Conservation (phyloP, 2,113 vertebrate genomes). For the Etheostoma cragini region DNA sequence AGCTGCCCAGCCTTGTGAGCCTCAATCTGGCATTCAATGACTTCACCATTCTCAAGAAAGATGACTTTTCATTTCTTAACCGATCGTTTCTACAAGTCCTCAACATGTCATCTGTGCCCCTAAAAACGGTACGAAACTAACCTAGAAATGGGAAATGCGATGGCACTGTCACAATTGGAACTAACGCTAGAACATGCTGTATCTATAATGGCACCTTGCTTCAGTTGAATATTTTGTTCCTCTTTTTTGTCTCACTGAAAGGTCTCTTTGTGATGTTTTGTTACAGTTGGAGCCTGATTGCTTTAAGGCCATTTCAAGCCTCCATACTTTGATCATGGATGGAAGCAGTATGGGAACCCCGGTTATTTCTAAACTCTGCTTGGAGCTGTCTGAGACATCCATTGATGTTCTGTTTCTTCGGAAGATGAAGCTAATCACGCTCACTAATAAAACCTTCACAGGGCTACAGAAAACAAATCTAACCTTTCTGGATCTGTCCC, state of each 20-base stretch:
- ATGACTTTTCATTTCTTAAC: conserved; percentile 88
- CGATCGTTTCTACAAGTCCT: conserved; percentile 84
- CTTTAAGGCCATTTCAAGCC: conserved; percentile 84
- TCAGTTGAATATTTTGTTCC: conserved; percentile 45
- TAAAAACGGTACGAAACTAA: conserved; percentile 85
- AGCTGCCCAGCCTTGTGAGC: conserved; percentile 85
- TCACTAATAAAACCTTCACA: conserved; percentile 82
- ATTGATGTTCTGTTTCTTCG: conserved; percentile 86
- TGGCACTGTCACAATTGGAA: background rate
- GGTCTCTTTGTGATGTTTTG: conserved; percentile 24
- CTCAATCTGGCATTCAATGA: conserved; percentile 85
- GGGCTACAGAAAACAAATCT: conserved; percentile 87
- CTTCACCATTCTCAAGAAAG: conserved; percentile 82
- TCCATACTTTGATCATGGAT: conserved; percentile 86
- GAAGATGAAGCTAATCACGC: conserved; percentile 74
- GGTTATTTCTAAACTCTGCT: conserved; percentile 80
- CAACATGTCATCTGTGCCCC: conserved; percentile 86
- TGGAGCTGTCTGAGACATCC: conserved; percentile 84
- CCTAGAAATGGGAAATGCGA: conserved; percentile 56
- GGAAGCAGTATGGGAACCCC: conserved; percentile 75
- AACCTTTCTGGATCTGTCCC: conserved; percentile 87
- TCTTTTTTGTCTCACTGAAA: conserved; percentile 31
- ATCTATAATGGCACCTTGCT: background rate
- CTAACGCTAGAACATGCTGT: too few species aligned
- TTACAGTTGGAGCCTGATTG: conserved; percentile 87